Conservation (phyloP, 2,113 vertebrate genomes). For the Zapornia atra region DNA sequence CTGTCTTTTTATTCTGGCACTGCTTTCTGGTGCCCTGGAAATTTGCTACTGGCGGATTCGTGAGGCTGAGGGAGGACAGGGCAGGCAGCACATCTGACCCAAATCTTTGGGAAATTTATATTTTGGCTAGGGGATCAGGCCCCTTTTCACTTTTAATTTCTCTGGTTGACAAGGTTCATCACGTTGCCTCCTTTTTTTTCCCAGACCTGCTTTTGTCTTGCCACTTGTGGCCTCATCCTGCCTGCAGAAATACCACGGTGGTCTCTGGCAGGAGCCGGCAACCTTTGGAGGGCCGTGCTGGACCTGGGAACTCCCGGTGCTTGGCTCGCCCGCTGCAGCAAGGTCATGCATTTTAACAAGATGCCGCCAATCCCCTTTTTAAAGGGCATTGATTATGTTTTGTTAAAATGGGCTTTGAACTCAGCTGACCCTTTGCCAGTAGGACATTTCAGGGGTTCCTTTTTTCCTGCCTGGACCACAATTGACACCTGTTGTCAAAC, state of each 20-base stretch:
- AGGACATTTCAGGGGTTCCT: neutral
- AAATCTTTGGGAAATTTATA: neutral
- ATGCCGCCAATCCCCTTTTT: fast-evolving
- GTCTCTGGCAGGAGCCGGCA: neutral
- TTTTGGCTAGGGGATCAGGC: neutral
- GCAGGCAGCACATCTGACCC: neutral
- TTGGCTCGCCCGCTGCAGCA: neutral
- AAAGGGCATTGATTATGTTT: neutral
- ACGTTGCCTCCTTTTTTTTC: neutral
- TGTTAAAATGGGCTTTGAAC: conserved; percentile 24
- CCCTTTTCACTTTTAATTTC: neutral
- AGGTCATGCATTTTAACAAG: conserved; percentile 19
- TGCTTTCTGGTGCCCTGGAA: neutral
- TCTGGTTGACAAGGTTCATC: neutral
- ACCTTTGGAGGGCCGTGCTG: fast-evolving
- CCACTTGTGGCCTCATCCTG: neutral
- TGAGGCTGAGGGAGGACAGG: neutral
- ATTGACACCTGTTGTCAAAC: conserved; percentile 51
- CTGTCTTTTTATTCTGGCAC: neutral
- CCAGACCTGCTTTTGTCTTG: neutral
- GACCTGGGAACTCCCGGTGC: fast-evolving
- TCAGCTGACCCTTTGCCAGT: neutral
- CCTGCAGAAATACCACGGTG: fast-evolving
- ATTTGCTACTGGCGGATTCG: neutral
- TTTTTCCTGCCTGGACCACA: neutral